A percentile compares a stretch with the other conserved stretches of the same genome.
These are phyloP conservation scores for Steatocranus sp. DNA, from an alignment of 2,797 vertebrate genomes.

Conservation along the genomic window DNA sequence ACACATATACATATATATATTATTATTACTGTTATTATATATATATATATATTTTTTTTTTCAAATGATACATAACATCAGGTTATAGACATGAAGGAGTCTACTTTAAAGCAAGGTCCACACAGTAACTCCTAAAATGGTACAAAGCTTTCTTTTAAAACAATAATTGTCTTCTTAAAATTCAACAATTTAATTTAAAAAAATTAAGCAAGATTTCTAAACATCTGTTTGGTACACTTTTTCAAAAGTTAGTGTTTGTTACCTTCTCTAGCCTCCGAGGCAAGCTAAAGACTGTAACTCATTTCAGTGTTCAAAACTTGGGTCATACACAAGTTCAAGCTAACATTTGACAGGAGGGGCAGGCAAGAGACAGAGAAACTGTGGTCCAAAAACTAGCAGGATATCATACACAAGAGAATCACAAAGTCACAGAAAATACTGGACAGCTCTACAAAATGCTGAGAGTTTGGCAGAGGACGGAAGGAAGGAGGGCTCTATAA, in stretches of 20 bases:
- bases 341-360: neutral
- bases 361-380: neutral
- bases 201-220: neutral
- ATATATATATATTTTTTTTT: too few species aligned
- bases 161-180: neutral
- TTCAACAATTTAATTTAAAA: fast-evolving
- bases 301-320: neutral
- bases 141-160: neutral
- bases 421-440: neutral
- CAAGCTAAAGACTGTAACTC: neutral
- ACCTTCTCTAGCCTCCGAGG: neutral
- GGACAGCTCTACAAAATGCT: neutral
- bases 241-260: neutral
- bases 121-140: neutral
- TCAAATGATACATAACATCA: neutral
- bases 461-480: neutral
- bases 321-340: neutral
- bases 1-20: too few species aligned
- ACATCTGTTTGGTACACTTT: neutral
- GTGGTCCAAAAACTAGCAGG: neutral
- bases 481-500: neutral
- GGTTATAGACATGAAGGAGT: neutral
- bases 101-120: neutral
- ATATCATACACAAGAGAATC: neutral
- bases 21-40: too few species aligned